Base-by-base conservation (phyloP, 2,888 invertebrate species). In the Amiota minor region DNA sequence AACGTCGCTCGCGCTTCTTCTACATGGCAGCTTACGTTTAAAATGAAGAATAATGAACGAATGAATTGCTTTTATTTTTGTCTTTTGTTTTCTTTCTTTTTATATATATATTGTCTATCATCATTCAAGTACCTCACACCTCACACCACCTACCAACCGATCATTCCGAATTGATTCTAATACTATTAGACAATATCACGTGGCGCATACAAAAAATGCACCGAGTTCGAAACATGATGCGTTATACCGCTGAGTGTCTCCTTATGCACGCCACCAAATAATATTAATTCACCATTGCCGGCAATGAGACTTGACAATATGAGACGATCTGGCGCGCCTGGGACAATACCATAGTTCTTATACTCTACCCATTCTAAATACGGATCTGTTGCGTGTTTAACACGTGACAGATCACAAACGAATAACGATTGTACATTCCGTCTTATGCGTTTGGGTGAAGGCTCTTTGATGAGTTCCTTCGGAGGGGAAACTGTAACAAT, bases 261-360 rank as follows among this genome's bases (percentile, higher is more conserved):
- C 88, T 96, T 96, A 83, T 95, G 94, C 79, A 98, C 96, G 74
- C 98, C 98, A n/a, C 98, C 98, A 91, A 98, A 98, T 92, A 98
- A 94, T 71, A 98, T 94, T 46, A 98, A 90, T 91, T 98, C 98
- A 12, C 96, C 96, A 87, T 96, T 95, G 14, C 97, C 98, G 78
- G 94, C 93, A 8, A 97, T 94, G 81, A 98, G 92, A 49, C 97
- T 95, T 88, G 98, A 98, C 84, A 98, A 92, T 79, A 98, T 95
- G 68, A 97, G 93, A 87, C 98, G 96, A 87, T 97, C 96, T 0
- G 98, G 97, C 46, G 94, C 93, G 61, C 93, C 93, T 74, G 90
- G 91, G 80, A 93, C 91, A 83, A 94, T 92, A 18, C 92, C 93
- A 76, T 93, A 92, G 81, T 94, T 93, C 78, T 89, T 90, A 75